phyloP scores from a whole-genome alignment of 2,797 vertebrate species.

The Phylloscopus collybita region DNA sequence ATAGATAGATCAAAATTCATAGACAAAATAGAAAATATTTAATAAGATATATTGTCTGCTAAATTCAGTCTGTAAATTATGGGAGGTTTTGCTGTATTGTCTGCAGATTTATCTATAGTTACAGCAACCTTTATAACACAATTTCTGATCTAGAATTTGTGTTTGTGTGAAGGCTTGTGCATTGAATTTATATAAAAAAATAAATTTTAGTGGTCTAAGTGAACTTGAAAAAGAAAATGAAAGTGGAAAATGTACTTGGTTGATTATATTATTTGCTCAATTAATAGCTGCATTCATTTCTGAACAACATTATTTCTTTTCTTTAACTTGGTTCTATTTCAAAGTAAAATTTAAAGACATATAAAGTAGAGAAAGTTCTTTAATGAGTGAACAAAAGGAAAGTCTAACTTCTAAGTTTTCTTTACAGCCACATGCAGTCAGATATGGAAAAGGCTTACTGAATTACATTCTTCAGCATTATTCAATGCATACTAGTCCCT shows the following conservation, averaged over 20 bases:
- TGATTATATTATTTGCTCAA: neutral
- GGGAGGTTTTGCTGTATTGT: accelerated
- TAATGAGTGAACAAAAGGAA: neutral
- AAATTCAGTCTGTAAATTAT: neutral
- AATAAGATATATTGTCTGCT: neutral
- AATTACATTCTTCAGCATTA: neutral
- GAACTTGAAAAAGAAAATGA: neutral
- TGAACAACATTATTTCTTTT: neutral
- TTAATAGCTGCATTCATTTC: neutral
- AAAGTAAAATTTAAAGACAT: neutral
- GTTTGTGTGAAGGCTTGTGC: neutral
- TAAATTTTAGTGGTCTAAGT: neutral
- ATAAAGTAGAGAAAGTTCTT: neutral
- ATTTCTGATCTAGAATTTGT: neutral
- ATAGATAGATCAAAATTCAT: neutral
- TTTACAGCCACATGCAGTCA: neutral
- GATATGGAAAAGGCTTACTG: neutral
- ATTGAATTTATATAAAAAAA: neutral
- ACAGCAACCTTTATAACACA: neutral
- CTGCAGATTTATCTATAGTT: neutral
- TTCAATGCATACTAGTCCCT: neutral
- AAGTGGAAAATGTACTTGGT: neutral
- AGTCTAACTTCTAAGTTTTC: neutral
- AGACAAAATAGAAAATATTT: neutral
- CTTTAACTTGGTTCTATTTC: neutral